phyloP scores from a whole-genome alignment of 2,888 invertebrate genomes.

The Emmelina monodactyla region DNA sequence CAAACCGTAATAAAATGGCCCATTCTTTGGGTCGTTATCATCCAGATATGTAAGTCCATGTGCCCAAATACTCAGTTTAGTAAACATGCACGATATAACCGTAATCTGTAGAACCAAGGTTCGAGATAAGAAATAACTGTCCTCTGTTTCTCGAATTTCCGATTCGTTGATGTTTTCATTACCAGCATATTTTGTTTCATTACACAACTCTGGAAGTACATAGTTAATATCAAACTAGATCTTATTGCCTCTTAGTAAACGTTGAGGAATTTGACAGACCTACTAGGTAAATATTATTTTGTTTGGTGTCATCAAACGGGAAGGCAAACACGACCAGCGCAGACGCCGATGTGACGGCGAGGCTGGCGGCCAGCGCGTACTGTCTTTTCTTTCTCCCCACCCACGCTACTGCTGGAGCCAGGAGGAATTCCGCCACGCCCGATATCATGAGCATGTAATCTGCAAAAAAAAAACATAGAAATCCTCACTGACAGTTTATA shows the following conservation, averaged over 20 bases:
- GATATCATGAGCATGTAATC: constrained; percentile 38
- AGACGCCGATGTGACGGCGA: constrained; percentile 25
- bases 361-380: constrained; percentile 32
- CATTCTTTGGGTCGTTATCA: constrained; percentile 46
- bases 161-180: too few relatives aligned
- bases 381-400: constrained; percentile 29
- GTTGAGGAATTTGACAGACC: too few relatives aligned
- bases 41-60: constrained; percentile 48
- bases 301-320: constrained; percentile 28
- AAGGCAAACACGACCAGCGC: constrained; percentile 38
- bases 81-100: constrained; percentile 28
- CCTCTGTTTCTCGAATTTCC: too few relatives aligned
- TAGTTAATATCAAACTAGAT: too few relatives aligned
- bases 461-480: constrained; percentile 13
- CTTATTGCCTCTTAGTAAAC: too few relatives aligned
- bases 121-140: constrained; percentile 17
- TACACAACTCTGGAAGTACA: too few relatives aligned
- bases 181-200: too few relatives aligned
- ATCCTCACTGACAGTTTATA: too few relatives aligned
- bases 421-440: constrained; percentile 28
- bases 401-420: constrained; percentile 37
- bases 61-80: constrained; percentile 45
- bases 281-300: too few relatives aligned
- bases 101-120: constrained; percentile 29
- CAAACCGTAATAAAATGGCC: constrained; percentile 50